Percentiles rank a stretch among this genome's conserved stretches.
Evolutionary conservation across 2,888 invertebrate genomes (phyloP).

Genomic region (Rugalucina vietnamica): DNA sequence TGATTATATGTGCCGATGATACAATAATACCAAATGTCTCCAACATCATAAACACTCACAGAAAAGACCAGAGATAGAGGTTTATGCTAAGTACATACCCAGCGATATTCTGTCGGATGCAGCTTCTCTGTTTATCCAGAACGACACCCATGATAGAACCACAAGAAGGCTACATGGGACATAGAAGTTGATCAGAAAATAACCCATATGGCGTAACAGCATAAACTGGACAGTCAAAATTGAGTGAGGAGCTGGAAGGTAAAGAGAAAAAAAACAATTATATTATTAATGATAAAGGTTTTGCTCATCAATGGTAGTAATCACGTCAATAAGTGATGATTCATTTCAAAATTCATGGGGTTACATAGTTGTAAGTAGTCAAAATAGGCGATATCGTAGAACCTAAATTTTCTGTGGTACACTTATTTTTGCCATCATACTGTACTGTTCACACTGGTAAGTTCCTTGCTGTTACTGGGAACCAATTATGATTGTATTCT

Average conservation of each 20-base stretch:
- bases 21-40: too few relatives aligned
- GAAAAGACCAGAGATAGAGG: not conserved
- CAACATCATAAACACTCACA: too few relatives aligned
- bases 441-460: too few relatives aligned
- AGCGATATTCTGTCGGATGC: constrained; percentile 96
- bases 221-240: constrained; percentile 96
- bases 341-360: too few relatives aligned
- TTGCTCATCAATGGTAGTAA: too few relatives aligned
- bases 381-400: not conserved
- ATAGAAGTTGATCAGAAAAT: constrained; percentile 97
- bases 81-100: constrained; percentile 84
- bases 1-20: too few relatives aligned
- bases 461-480: too few relatives aligned
- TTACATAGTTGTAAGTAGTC: not conserved
- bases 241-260: constrained; percentile 85
- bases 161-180: constrained; percentile 97
- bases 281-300: not conserved
- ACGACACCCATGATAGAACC: constrained; percentile 97
- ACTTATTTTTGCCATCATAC: too few relatives aligned
- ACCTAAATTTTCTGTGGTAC: too few relatives aligned
- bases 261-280: not conserved
- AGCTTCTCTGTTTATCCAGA: constrained; percentile 98
- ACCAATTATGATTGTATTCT: too few relatives aligned
- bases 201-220: constrained; percentile 95
- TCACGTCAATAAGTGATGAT: too few relatives aligned